Evolutionary conservation across 2,113 vertebrate genomes (phyloP), one percentile per base, ranked within the genome.

Genomic region (Oreochromis tanganicae): DNA sequence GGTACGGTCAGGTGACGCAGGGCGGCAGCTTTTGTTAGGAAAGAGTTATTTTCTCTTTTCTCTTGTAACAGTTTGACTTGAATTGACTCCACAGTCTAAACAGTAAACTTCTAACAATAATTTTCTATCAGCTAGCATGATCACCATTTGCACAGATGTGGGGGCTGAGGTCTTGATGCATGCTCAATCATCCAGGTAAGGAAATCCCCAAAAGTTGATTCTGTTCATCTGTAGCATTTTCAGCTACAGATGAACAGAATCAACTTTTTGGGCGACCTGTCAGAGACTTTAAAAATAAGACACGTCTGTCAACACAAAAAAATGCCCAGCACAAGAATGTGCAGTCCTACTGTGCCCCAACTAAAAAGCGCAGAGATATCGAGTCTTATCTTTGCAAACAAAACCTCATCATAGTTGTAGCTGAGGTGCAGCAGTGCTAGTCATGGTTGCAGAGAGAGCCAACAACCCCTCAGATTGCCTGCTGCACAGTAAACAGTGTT

Each of bases 401-500:
- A 43, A 24, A n/a, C 36, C 12, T 68, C 36, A 0, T 41, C 36
- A 41, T 24, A 68, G 63, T 3, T 41, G 19, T 41, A 14, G 34
- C 63, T 41, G 63, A 68, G 3, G 34, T 4, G 63, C n/a, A 66
- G 34, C 61, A 38, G 34, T n/a, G 34, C 19, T 36, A 38, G 34
- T 9, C n/a, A 8, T 24, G 66, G 66, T 9, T 66, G 61, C 32
- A 66, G n/a, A 71, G n/a, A 43, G 19, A 68, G 34, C 34, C 36
- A 41, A 71, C 66, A 43, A 71, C 36, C 36, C 36, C 41, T 71
- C n/a, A 71, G n/a, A 2, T 24, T 3, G 12, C 63, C 36, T 43
- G 36, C 38, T 71, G 66, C 38, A 71, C n/a, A 16, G 12, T 24
- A 71, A 71, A 71, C n/a, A 9, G 36, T 71, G n/a, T 71, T 71